Conservation (phyloP, 2,113 vertebrate genomes). For the Calidris pygmaea region DNA sequence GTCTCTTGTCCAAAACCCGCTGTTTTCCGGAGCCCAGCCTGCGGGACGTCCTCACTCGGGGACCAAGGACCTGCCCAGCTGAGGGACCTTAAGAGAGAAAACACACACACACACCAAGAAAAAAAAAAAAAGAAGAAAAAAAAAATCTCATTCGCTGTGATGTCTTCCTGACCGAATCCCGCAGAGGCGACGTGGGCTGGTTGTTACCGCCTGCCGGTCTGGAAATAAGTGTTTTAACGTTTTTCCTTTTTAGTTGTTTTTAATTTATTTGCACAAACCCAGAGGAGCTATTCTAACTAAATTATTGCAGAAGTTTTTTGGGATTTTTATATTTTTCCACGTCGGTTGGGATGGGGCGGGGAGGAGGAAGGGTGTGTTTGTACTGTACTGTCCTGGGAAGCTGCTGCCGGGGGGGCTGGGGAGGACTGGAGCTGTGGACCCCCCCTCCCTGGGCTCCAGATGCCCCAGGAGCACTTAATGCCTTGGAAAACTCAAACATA, state of each 20-base stretch:
- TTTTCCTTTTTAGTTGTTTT: constrained; percentile 63
- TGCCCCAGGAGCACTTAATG: constrained; percentile 53
- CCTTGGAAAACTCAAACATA: constrained; percentile 40
- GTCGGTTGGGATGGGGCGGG: constrained; percentile 61
- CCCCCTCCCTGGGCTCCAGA: not conserved
- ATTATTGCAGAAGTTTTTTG: constrained; percentile 80
- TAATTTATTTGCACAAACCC: constrained; percentile 87
- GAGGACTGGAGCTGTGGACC: not conserved
- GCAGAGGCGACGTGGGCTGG: constrained; percentile 29
- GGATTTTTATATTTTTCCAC: constrained; percentile 79
- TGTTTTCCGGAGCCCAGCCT: constrained; percentile 67
- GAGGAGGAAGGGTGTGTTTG: constrained; percentile 63
- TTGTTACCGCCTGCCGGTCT: constrained; percentile 65
- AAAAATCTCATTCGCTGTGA: not conserved
- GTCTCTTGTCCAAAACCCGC: constrained; percentile 86
- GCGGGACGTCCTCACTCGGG: not conserved
- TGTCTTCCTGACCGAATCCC: constrained; percentile 47
- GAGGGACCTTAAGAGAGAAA: constrained; percentile 19
- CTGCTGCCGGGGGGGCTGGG: not conserved
- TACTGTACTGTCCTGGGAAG: constrained; percentile 64
- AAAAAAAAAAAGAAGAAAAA: not conserved
- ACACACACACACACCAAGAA: not conserved
- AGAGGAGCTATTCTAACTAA: constrained; percentile 84
- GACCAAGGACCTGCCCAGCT: constrained; percentile 51
- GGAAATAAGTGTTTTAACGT: constrained; percentile 69